Evolutionary conservation across 2,797 vertebrate species (phyloP).

Genomic region (Huso huso): DNA sequence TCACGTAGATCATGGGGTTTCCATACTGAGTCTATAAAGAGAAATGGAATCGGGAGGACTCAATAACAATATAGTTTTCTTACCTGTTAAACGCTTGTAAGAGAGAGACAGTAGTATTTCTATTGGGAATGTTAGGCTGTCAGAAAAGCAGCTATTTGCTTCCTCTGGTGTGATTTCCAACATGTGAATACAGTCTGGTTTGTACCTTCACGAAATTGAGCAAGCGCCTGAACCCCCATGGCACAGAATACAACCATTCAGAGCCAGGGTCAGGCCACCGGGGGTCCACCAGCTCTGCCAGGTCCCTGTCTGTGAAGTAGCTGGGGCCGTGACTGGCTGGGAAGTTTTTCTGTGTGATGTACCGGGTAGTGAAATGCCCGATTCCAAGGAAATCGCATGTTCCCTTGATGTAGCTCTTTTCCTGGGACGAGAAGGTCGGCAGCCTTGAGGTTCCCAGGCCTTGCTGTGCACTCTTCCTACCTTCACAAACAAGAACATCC

Average conservation of each 20-base stretch:
- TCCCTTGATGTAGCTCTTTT: conserved; percentile 86
- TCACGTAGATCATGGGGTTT: conserved; percentile 80
- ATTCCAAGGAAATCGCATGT: conserved; percentile 85
- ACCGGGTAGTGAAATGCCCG: conserved; percentile 83
- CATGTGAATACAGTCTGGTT: background rate
- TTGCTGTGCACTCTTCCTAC: conserved; percentile 77
- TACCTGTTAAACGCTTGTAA: background rate
- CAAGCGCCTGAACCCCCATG: conserved; percentile 85
- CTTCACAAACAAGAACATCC: conserved; percentile 38
- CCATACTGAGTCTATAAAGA: conserved; percentile 76
- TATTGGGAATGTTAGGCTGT: background rate
- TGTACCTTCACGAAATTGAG: conserved; percentile 88
- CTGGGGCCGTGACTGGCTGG: conserved; percentile 56
- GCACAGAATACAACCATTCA: conserved; percentile 78
- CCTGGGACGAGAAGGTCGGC: conserved; percentile 77
- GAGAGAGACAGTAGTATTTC: background rate
- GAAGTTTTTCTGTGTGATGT: conserved; percentile 72
- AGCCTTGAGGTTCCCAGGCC: conserved; percentile 72
- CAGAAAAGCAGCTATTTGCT: background rate
- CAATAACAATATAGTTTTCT: background rate
- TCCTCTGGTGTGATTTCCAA: background rate
- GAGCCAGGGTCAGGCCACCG: conserved; percentile 79
- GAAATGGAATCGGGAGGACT: background rate
- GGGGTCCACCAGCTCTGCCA: conserved; percentile 82
- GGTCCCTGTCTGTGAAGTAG: conserved; percentile 74